These are phyloP conservation scores for Morone chrysops DNA, from an alignment of 2,113 vertebrate genomes.

Conservation along the genomic window DNA sequence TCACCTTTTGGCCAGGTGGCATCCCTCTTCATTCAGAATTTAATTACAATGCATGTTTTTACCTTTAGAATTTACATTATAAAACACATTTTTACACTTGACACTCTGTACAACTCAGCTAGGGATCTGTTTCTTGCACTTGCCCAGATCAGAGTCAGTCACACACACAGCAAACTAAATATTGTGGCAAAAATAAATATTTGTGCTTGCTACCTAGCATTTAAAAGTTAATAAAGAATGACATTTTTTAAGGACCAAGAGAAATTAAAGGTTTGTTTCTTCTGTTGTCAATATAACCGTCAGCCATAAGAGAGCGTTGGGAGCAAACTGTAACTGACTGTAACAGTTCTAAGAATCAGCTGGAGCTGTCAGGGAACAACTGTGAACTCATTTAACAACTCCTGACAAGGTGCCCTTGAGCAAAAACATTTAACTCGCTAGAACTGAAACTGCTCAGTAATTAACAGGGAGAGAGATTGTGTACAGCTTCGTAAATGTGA, in stretches of 20 bases:
- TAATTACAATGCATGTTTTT: neutral
- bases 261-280: neutral
- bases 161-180: neutral
- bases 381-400: conserved; percentile 6
- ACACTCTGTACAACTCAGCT: neutral
- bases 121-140: neutral
- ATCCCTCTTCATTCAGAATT: neutral
- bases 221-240: neutral
- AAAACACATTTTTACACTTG: neutral
- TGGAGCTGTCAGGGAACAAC: neutral
- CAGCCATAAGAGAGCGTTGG: neutral
- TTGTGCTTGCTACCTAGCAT: neutral
- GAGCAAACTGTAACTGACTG: neutral
- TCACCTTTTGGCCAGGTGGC: too few species aligned
- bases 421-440: conserved; percentile 10
- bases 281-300: neutral
- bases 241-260: neutral
- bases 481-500: neutral
- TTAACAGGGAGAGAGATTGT: neutral
- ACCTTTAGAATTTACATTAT: neutral
- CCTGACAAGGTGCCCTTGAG: conserved; percentile 11
- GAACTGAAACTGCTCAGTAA: neutral
- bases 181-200: neutral
- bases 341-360: neutral
- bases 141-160: neutral